Base-by-base conservation (phyloP, 2,113 vertebrate species). In the Triplophysa rosa region DNA sequence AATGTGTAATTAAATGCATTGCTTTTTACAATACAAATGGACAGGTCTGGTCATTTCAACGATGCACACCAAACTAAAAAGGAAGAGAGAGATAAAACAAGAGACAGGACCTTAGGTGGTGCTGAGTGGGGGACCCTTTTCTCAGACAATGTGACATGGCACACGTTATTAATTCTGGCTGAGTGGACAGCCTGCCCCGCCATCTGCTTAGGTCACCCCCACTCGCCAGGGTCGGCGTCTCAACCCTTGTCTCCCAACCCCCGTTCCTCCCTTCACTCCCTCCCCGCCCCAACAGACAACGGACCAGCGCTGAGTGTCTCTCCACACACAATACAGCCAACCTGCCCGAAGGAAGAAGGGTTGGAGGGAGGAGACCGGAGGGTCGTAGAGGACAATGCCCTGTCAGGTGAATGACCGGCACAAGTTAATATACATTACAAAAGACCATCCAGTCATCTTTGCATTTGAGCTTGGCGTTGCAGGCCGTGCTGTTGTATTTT, bases 161-260 rank as follows among this genome's bases (percentile, higher is more conserved):
- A 95, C 93, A 95, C 93, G 92, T 89, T 93, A 92, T 95, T 95
- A 94, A 93, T 95, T 95, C 92, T 92, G 93, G 93, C 92, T 94
- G 92, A 93, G 88, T 88, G 91, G 93, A 93, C 90, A 89, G 88
- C 91, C 93, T 94, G 93, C 91, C 90, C 89, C 90, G 92, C 92
- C 93, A 95, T 95, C 93, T 93, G 92, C 92, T 93, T 93, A 90
- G 92, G 94, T 95, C 94, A 94, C 92, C 90, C 90, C 88, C 92
- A 85, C 94, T 92, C 90, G 91, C 92, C 90, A 90, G 88, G 91
- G 94, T 94, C 91, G 90, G 94, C 93, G 87, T 94, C 90, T 83
- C 66, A 69, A 59, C 82, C 74, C 62, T 14, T 40, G 21, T n/a
- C 23, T 2, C 62, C 3, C 37, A 26, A 16, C 37, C 10, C 26